Evolutionary conservation across 2,797 vertebrate genomes (phyloP), one percentile per base, ranked within the genome.

Genomic region (Gallinago stenura): DNA sequence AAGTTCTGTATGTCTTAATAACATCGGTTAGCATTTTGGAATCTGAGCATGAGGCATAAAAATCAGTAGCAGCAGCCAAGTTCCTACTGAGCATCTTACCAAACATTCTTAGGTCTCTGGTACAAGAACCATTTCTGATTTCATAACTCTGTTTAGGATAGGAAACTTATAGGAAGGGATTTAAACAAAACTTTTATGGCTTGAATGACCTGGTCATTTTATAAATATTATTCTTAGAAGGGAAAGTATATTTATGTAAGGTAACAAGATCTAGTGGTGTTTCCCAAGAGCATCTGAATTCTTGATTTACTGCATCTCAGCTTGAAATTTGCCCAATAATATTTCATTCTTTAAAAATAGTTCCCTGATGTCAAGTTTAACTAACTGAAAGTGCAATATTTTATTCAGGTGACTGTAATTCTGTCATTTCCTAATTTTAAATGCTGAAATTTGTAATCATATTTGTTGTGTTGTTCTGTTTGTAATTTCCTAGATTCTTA

Each of bases 81-180:
- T 14, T 89, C 24, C 31, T 53, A 25, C 24, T 60, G 24, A 84
- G 2, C 17, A 25, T 64, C 19, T 7, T 53, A 28, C 30, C 51
- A 16, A 87, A 2, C 17, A n/a, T 61, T 16, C 11, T 39, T 21
- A 56, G 8, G 6, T 68, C 14, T 51, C 4, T 25, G 8, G 11
- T n/a, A 19, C 6, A 56, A 58, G 13, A 81, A 18, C 5, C 2
- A 5, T 51, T 62, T 79, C 25, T 37, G 22, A 77, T 21, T 65
- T 69, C 10, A 20, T 43, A 57, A 57, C 6, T 26, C 0, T 35
- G 17, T 46, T 72, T 76, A 50, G 21, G 45, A 25, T 6, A 64
- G 13, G 14, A 54, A 70, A 43, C 2, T 19, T 80, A 6, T 1
- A 53, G 54, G 48, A 64, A 60, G 2, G 2, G 2, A 0, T 8